Conservation (phyloP, 2,113 vertebrate species). For the Columba janthina region DNA sequence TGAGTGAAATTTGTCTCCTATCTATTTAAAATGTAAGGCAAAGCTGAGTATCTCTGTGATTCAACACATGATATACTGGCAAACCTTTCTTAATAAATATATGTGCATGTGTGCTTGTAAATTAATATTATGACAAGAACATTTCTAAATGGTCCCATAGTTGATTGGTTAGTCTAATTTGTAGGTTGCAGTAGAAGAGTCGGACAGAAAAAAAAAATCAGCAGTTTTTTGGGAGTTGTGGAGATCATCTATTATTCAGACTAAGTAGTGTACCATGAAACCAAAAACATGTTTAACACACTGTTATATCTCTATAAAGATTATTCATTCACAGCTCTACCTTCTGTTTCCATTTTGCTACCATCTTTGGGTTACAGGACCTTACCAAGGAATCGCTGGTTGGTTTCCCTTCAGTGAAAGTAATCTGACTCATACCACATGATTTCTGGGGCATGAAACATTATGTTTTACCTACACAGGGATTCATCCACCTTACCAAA, state of each 20-base stretch:
- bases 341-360: not conserved
- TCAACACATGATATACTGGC: not conserved
- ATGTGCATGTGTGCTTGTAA: not conserved
- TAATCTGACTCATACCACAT: accelerated
- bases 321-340: not conserved
- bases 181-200: not conserved
- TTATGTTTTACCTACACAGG: not conserved
- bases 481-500: not conserved
- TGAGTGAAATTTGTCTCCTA: not conserved
- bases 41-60: not conserved
- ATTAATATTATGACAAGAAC: not conserved
- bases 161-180: not conserved
- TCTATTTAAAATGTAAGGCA: not conserved
- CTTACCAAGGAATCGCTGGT: not conserved
- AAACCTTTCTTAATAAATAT: not conserved
- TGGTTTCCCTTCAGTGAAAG: not conserved
- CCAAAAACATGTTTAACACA: not conserved
- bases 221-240: not conserved
- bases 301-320: not conserved
- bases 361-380: not conserved
- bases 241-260: not conserved
- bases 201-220: not conserved
- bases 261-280: not conserved
- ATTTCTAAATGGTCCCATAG: not conserved
- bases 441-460: accelerated